Conservation (phyloP, 1,140 invertebrate species). For the Eurosta solidaginis region DNA sequence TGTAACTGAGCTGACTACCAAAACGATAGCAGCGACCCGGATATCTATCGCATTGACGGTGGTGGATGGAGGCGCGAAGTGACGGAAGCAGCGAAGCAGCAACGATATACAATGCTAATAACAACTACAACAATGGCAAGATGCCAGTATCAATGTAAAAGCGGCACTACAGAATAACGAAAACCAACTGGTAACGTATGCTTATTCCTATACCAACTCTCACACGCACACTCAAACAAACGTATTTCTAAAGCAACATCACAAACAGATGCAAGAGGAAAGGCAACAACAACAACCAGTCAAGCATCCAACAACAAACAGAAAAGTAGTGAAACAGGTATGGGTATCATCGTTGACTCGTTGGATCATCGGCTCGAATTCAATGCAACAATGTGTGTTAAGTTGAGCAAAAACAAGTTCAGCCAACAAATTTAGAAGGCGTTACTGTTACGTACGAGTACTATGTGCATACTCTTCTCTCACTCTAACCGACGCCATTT, state of each 20-base stretch:
- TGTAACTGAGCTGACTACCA: conserved; percentile 32
- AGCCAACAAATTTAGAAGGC: conserved; percentile 10
- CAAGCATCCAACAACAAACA: background rate
- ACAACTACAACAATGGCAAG: conserved; percentile 30
- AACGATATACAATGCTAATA: conserved; percentile 11
- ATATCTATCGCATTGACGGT: no score
- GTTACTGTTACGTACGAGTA: conserved; percentile 1
- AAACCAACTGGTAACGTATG: conserved; percentile 1
- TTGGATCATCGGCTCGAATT: background rate
- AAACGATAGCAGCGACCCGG: background rate
- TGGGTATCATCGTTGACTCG: background rate
- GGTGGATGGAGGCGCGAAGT: background rate
- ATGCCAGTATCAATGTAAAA: conserved; percentile 14
- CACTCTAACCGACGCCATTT: conserved; percentile 17
- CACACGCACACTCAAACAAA: background rate
- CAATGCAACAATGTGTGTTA: conserved; percentile 4
- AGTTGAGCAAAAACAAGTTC: background rate
- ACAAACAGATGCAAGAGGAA: no score
- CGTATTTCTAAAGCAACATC: no score
- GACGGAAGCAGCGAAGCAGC: background rate
- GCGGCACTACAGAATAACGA: background rate
- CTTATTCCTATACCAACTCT: background rate
- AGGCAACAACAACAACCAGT: background rate
- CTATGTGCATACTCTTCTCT: background rate
- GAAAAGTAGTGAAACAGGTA: conserved; percentile 3